Evolutionary conservation across 1,140 invertebrate genomes (phyloP), one percentile per base, ranked within the genome.

Genomic region (Eciton burchellii): DNA sequence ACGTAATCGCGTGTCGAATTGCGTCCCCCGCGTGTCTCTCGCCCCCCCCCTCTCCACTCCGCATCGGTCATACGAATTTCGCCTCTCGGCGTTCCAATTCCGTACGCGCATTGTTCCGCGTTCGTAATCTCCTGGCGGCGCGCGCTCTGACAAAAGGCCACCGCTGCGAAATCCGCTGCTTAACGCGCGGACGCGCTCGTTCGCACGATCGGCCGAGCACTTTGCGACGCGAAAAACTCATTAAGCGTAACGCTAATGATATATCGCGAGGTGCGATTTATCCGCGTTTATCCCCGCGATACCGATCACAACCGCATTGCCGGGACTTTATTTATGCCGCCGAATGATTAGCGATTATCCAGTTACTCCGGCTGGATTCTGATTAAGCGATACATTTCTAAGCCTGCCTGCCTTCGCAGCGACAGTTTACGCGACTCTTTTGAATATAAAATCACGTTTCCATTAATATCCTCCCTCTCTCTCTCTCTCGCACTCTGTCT

Each of bases 41-140:
- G n/a, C n/a, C n/a, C n/a, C n/a, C n/a, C n/a, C n/a, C n/a, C n/a
- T n/a, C n/a, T n/a, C n/a, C n/a, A n/a, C 12, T 16, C n/a, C 16
- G 49, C 68, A 56, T 43, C 21, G 29, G 16, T 65, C 60, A 57
- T 70, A 57, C 24, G 29, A 16, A 77, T 68, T 81, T 71, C 19
- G 47, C 26, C 59, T 49, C 19, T 79, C 41, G 12, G 35, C 65
- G 24, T 49, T 26, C 68, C 19, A 49, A 68, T 35, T 74, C 26
- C 52, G 2, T 29, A 57, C 24, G 43, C 24, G 43, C 45, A 81
- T 81, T 73, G 77, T 81, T 81, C 73, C 35, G 43, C n/a, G n/a
- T n/a, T 43, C 35, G 29, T 76, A 82, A 82, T 82, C 81, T 82
- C 63, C 71, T 82, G 56, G 76, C n/a, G n/a, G n/a, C n/a, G 5